These are phyloP conservation scores for Drosophila hydei DNA, from an alignment of 1,140 invertebrate species.

Conservation along the genomic window DNA sequence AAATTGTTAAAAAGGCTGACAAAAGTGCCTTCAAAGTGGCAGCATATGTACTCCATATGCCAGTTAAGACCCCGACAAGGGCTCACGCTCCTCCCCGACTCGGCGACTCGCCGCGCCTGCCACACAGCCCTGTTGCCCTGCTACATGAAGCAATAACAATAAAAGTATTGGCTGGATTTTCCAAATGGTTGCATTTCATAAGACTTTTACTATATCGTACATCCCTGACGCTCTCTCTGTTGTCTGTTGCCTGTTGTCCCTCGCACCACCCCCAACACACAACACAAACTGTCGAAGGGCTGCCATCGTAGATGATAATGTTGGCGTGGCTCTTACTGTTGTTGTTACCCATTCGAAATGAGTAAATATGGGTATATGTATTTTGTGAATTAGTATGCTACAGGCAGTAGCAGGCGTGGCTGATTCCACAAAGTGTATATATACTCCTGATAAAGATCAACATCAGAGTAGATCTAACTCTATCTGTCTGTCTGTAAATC, in stretches of 20 bases:
- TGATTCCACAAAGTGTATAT: too few relatives aligned
- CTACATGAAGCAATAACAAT: conserved; percentile 77
- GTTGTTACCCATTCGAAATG: conserved; percentile 9
- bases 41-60: conserved; percentile 55
- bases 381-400: too few relatives aligned
- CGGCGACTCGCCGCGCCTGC: background rate
- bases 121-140: conserved; percentile 30
- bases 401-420: too few relatives aligned
- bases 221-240: conserved; percentile 16
- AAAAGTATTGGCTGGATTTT: conserved; percentile 83
- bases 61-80: conserved; percentile 24
- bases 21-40: conserved; percentile 57
- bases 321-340: conserved; percentile 17
- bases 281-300: conserved; percentile 10
- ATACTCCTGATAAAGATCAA: too few relatives aligned
- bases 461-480: too few relatives aligned
- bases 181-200: conserved; percentile 79
- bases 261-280: conserved; percentile 5
- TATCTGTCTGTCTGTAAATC: too few relatives aligned
- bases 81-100: background rate
- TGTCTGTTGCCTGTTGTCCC: conserved; percentile 2
- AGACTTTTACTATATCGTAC: conserved; percentile 39
- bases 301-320: conserved; percentile 38
- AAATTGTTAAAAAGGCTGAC: conserved; percentile 66
- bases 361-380: too few relatives aligned